phyloP scores from a whole-genome alignment of 1,140 invertebrate genomes.

The Rhizoglyphus robini region DNA sequence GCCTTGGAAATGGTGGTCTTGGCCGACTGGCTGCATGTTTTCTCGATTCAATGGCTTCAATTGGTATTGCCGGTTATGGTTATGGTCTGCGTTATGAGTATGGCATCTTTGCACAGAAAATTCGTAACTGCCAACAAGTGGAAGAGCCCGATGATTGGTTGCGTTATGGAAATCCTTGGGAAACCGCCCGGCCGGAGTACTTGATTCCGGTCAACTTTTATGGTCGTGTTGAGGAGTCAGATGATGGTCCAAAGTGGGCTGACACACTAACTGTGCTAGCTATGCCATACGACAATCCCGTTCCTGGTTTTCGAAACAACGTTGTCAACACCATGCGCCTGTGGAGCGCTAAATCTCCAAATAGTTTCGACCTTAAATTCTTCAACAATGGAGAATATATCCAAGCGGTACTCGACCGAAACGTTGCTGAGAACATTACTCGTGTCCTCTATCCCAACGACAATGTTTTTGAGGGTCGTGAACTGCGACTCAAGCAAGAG shows the following conservation, averaged over 20 bases:
- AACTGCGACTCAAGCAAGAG: constrained; percentile 92
- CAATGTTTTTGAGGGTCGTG: constrained; percentile 97
- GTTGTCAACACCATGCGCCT: constrained; percentile 91
- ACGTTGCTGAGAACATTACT: no score
- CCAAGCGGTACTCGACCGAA: constrained; percentile 92
- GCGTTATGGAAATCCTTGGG: no score
- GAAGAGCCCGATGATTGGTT: constrained; percentile 34
- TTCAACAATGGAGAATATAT: constrained; percentile 95
- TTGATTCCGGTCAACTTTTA: constrained; percentile 30
- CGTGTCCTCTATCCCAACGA: constrained; percentile 98
- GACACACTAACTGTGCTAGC: constrained; percentile 90
- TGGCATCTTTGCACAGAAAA: constrained; percentile 95
- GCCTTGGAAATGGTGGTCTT: constrained; percentile 93
- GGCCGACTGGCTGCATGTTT: constrained; percentile 86
- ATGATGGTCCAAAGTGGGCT: constrained; percentile 86
- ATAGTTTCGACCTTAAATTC: constrained; percentile 83
- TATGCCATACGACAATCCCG: constrained; percentile 97
- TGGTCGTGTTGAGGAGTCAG: constrained; percentile 44
- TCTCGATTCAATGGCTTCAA: no score
- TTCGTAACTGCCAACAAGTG: constrained; percentile 55
- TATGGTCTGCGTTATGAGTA: constrained; percentile 99
- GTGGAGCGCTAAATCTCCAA: constrained; percentile 95
- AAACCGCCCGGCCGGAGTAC: constrained; percentile 34
- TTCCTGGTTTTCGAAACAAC: no score
- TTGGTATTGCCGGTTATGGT: no score